These are phyloP conservation scores for Fregetta grallaria DNA, from an alignment of 2,113 vertebrate genomes.

Conservation along the genomic window DNA sequence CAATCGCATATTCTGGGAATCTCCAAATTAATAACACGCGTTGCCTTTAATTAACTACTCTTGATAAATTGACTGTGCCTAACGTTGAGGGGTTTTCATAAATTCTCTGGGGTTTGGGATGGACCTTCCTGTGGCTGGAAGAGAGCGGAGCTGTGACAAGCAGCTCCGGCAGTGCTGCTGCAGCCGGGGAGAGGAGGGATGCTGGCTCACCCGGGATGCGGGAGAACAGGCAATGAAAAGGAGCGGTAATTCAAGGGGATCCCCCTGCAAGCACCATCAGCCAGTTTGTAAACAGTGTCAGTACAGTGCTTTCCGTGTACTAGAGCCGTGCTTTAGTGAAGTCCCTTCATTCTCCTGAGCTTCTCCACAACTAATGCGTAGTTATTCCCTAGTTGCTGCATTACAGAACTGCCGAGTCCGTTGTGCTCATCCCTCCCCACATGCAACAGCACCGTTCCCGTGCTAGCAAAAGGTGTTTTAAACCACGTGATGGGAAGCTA, in stretches of 20 bases:
- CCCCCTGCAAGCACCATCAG: background rate
- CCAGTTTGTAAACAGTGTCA: background rate
- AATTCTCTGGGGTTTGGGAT: background rate
- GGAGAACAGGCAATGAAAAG: background rate
- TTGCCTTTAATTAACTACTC: background rate
- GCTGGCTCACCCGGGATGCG: background rate
- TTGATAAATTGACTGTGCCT: background rate
- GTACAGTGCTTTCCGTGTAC: background rate
- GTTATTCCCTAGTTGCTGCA: background rate
- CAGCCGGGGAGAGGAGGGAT: background rate
- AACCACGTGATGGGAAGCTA: background rate
- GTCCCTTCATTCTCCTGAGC: background rate
- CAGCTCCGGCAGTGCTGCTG: background rate
- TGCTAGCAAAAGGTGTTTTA: no score
- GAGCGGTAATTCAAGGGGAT: background rate
- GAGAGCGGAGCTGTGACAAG: accelerated
- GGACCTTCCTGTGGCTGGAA: background rate
- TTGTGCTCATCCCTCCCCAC: background rate
- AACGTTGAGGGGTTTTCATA: background rate
- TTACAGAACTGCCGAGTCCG: accelerated
- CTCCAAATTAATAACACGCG: background rate
- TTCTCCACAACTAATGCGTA: accelerated
- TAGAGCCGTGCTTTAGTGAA: background rate
- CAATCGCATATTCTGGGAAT: background rate
- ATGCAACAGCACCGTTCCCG: accelerated